Evolutionary conservation across 2,797 vertebrate genomes (phyloP).

Genomic region (Sciurus carolinensis): DNA sequence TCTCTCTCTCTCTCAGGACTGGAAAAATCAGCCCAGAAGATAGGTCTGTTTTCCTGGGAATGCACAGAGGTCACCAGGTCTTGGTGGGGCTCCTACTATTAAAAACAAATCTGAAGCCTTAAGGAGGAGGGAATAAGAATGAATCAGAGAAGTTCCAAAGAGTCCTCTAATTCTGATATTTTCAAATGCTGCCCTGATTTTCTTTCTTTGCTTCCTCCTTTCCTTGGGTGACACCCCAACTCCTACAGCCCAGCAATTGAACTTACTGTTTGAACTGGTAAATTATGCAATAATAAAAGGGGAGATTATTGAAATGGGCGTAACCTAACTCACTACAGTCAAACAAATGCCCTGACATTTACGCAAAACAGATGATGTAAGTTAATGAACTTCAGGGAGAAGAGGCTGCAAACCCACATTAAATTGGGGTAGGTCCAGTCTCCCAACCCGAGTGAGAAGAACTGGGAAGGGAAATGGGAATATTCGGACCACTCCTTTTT

Average conservation of each 20-base stretch:
- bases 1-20: neutral
- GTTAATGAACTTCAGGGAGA: slow-evolving; percentile 69
- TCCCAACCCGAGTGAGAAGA: neutral
- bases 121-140: neutral
- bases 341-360: slow-evolving; percentile 28
- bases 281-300: slow-evolving; percentile 82
- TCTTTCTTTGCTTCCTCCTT: neutral
- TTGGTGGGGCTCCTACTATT: neutral
- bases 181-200: neutral
- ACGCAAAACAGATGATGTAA: slow-evolving; percentile 83
- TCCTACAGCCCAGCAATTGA: neutral
- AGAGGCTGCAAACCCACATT: neutral
- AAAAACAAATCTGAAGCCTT: neutral
- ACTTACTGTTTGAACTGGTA: slow-evolving; percentile 77
- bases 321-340: slow-evolving; percentile 56
- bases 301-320: slow-evolving; percentile 77
- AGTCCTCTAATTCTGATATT: neutral
- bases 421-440: neutral
- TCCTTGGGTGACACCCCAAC: neutral
- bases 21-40: neutral
- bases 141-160: neutral
- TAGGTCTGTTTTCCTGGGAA: neutral
- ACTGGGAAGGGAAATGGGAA: no score
- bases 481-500: neutral
- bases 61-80: neutral